A percentile compares a stretch with the other conserved stretches of the same genome.
Evolutionary conservation across 2,113 vertebrate species (phyloP).

Genomic region (Xyliphius kryptos): DNA sequence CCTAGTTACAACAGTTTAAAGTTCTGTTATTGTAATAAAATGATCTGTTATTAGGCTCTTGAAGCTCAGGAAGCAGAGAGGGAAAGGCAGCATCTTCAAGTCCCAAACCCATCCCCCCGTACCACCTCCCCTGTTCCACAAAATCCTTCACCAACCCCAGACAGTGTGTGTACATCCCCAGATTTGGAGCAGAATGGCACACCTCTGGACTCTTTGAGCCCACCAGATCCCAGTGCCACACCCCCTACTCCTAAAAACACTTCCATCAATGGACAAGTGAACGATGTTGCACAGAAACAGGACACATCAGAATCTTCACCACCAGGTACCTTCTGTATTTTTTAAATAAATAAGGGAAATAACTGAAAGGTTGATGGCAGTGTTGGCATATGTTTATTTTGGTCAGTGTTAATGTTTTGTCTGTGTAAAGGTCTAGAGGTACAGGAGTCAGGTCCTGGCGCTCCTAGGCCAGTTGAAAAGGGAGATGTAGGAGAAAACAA

Average conservation of each 20-base stretch:
- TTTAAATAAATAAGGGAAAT: not conserved
- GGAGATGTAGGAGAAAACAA: slow-evolving; percentile 29
- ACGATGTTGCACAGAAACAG: slow-evolving; percentile 29
- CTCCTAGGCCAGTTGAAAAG: not conserved
- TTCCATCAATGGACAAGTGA: slow-evolving; percentile 53
- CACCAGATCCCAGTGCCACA: slow-evolving; percentile 47
- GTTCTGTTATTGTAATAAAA: not conserved
- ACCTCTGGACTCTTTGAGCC: slow-evolving; percentile 49
- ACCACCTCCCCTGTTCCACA: slow-evolving; percentile 51
- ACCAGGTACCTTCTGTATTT: slow-evolving; percentile 40
- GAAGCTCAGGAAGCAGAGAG: slow-evolving; percentile 81
- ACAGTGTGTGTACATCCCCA: slow-evolving; percentile 59
- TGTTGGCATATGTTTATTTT: slow-evolving; percentile 4
- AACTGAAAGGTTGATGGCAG: not conserved
- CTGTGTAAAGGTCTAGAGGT: slow-evolving; percentile 14
- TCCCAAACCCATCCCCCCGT: slow-evolving; percentile 56
- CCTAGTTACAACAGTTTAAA: no score
- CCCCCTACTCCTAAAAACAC: slow-evolving; percentile 39
- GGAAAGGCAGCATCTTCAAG: slow-evolving; percentile 62
- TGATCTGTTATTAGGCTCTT: slow-evolving; percentile 62
- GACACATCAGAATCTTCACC: slow-evolving; percentile 25
- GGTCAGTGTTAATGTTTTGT: not conserved
- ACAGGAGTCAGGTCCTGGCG: slow-evolving; percentile 3
- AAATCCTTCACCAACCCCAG: slow-evolving; percentile 47
- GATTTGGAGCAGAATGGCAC: slow-evolving; percentile 54